Conservation (phyloP, 1,140 invertebrate genomes). For the Nixonia krombeini region DNA sequence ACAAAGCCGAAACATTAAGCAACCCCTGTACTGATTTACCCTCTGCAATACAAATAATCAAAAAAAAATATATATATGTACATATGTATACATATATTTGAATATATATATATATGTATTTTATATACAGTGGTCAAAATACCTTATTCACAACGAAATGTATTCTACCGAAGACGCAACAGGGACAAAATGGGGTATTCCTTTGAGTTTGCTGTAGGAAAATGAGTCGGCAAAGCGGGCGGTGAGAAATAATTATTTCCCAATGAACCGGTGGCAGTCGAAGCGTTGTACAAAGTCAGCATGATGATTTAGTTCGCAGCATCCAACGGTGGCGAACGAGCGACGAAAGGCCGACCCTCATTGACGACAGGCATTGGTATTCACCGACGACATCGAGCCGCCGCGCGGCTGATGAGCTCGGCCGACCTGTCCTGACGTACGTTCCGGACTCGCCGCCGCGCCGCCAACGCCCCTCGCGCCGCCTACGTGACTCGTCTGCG, state of each 20-base stretch:
- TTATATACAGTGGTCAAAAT: too few species aligned
- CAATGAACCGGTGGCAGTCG: constrained; percentile 26
- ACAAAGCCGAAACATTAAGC: too few species aligned
- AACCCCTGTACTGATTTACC: too few species aligned
- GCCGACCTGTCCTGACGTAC: constrained; percentile 54
- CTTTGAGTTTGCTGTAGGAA: too few species aligned
- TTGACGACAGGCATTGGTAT: constrained; percentile 62
- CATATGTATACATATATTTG: too few species aligned
- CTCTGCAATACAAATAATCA: too few species aligned
- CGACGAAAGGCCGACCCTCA: constrained; percentile 44
- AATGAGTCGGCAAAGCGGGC: too few species aligned
- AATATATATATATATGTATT: too few species aligned
- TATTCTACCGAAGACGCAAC: too few species aligned
- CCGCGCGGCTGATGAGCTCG: constrained; percentile 59
- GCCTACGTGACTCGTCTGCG: constrained; percentile 50
- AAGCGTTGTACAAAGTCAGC: constrained; percentile 21
- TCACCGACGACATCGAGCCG: constrained; percentile 56
- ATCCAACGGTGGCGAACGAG: constrained; percentile 20
- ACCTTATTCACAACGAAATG: too few species aligned
- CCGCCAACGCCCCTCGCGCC: constrained; percentile 19
- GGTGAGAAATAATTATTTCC: constrained; percentile 26
- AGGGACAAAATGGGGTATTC: too few species aligned
- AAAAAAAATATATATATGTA: too few species aligned
- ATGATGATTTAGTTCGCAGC: constrained; percentile 39
- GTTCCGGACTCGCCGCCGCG: constrained; percentile 55